A percentile compares a stretch with the other conserved stretches of the same genome.
These are phyloP conservation scores for Phalanger gymnotis DNA, from an alignment of 2,797 vertebrate genomes.

Conservation along the genomic window DNA sequence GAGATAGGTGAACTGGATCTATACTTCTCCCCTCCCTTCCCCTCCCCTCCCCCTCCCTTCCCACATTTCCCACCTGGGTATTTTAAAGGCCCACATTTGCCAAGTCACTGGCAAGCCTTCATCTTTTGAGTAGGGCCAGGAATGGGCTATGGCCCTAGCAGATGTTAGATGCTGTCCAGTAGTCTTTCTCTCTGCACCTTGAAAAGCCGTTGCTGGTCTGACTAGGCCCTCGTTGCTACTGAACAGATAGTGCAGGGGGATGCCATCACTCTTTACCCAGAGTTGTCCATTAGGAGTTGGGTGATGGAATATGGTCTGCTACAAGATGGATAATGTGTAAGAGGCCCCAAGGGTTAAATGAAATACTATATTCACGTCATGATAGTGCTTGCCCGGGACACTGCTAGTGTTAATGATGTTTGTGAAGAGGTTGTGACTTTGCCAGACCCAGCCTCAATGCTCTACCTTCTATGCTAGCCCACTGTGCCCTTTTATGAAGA, in stretches of 20 bases:
- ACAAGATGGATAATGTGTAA: not conserved
- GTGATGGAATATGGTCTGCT: not conserved
- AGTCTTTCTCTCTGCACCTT: not conserved
- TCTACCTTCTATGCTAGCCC: not conserved
- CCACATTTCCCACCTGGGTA: not conserved
- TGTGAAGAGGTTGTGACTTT: too few species aligned
- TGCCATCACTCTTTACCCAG: not conserved
- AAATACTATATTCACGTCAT: not conserved
- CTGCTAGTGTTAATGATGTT: not conserved
- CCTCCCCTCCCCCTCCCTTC: too few species aligned
- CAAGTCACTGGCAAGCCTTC: not conserved
- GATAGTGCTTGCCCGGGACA: not conserved
- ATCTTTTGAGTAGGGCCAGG: not conserved
- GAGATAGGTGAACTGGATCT: not conserved
- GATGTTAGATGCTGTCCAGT: not conserved
- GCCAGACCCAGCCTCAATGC: not conserved
- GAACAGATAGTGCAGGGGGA: not conserved
- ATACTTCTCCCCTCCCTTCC: not conserved
- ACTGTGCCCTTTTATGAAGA: not conserved
- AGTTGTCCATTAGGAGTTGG: not conserved
- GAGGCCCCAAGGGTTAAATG: not conserved
- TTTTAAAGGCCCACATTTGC: not conserved
- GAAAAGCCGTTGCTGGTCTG: not conserved
- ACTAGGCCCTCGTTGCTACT: not conserved
- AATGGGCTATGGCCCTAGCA: not conserved